Conservation (phyloP, 2,888 invertebrate genomes). For the Ichneumoninae sp. region DNA sequence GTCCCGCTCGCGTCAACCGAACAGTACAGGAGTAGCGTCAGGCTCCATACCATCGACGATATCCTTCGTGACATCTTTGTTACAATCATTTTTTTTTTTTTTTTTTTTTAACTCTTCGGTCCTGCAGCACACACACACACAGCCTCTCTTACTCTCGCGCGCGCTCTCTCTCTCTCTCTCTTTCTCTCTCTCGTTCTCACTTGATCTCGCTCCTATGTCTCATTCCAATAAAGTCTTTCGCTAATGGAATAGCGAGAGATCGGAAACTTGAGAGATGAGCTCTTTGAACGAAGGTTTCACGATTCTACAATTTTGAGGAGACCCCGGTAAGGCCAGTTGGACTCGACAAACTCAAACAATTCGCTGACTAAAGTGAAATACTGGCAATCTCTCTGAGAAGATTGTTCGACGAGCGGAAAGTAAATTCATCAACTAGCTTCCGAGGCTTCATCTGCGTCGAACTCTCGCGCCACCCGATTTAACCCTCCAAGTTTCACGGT, state of each 20-base stretch:
- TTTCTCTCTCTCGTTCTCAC: constrained; percentile 1
- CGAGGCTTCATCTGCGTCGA: constrained; percentile 52
- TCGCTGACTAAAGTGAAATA: constrained; percentile 43
- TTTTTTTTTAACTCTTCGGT: background rate
- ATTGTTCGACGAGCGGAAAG: constrained; percentile 41
- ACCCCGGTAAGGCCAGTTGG: constrained; percentile 5
- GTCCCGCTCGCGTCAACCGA: constrained; percentile 66
- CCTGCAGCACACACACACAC: background rate
- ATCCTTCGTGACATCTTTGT: constrained; percentile 49
- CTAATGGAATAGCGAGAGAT: constrained; percentile 31
- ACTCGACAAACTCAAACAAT: background rate
- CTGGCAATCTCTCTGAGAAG: constrained; percentile 39
- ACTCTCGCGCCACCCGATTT: constrained; percentile 16
- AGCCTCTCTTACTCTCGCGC: background rate
- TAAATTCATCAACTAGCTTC: constrained; percentile 46
- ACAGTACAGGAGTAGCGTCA: constrained; percentile 54
- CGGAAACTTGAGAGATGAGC: constrained; percentile 50
- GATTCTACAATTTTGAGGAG: background rate
- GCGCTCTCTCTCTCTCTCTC: constrained; percentile 12
- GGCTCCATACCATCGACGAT: constrained; percentile 42
- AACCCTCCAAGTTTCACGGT: constrained; percentile 33
- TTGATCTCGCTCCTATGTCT: constrained; percentile 31
- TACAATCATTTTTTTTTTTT: constrained; percentile 6
- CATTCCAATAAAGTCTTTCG: constrained; percentile 55
- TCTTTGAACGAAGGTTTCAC: constrained; percentile 32